Percentiles rank a stretch among this genome's conserved stretches.
These are phyloP conservation scores for Phalera bucephala DNA, from an alignment of 2,888 invertebrate species.

Conservation along the genomic window DNA sequence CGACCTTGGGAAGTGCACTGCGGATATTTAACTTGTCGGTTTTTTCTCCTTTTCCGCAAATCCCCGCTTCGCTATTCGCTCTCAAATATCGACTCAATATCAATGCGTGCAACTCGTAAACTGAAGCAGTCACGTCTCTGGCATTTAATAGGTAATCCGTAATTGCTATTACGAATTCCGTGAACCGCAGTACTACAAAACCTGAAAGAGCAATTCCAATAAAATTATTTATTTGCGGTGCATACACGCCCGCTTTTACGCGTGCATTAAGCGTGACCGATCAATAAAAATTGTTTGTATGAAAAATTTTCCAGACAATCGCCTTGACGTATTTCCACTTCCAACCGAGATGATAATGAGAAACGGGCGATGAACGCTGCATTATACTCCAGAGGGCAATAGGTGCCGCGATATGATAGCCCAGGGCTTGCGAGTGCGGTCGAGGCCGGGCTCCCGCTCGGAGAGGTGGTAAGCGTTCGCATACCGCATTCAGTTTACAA, in stretches of 20 bases:
- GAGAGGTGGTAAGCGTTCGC: conserved; percentile 67
- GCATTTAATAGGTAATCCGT: conserved; percentile 30
- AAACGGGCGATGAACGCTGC: conserved; percentile 61
- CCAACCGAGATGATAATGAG: conserved; percentile 58
- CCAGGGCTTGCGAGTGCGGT: conserved; percentile 61
- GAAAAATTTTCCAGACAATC: conserved; percentile 18
- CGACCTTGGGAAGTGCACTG: conserved; percentile 67
- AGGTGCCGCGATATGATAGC: conserved; percentile 71
- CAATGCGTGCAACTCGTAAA: conserved; percentile 17
- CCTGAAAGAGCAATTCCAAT: neutral
- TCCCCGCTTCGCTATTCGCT: conserved; percentile 44
- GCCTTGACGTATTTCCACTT: conserved; percentile 36
- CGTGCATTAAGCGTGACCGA: conserved; percentile 4
- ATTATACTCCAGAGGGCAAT: conserved; percentile 71
- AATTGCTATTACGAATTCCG: conserved; percentile 16
- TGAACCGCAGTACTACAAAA: conserved; percentile 3
- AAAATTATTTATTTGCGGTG: conserved; percentile 16
- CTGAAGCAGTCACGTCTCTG: conserved; percentile 35
- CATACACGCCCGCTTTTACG: conserved; percentile 2
- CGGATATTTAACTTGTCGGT: conserved; percentile 68
- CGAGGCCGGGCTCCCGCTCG: conserved; percentile 69
- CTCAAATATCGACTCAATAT: conserved; percentile 23
- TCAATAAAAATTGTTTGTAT: conserved; percentile 8
- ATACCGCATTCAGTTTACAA: conserved; percentile 69
- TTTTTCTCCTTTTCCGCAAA: conserved; percentile 73